Conservation (phyloP, 2,888 invertebrate genomes). For the Nephrotoma guestfalica region DNA sequence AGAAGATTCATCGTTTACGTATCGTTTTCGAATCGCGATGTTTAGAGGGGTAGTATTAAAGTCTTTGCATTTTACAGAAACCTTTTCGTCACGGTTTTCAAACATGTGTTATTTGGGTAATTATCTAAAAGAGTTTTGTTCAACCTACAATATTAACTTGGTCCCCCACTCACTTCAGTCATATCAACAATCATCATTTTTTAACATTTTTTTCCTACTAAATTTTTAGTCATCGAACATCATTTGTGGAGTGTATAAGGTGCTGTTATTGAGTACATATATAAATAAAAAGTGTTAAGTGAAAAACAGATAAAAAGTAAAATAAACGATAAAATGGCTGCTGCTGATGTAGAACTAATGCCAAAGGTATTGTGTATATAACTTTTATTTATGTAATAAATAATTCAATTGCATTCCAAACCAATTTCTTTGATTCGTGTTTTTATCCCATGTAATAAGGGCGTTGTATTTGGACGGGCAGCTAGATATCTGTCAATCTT, state of each 20-base stretch:
- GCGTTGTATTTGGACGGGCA: not conserved
- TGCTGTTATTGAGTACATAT: not conserved
- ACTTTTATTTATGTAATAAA: not conserved
- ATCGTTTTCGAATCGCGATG: too few species aligned
- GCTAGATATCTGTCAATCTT: not conserved
- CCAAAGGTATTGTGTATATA: slow-evolving; percentile 10
- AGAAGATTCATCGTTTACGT: too few species aligned
- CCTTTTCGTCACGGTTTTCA: too few species aligned
- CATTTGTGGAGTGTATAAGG: not conserved
- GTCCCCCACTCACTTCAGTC: not conserved
- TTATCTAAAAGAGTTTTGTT: not conserved
- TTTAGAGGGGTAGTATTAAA: too few species aligned
- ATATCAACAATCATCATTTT: not conserved
- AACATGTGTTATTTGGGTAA: too few species aligned
- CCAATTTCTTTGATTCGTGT: not conserved
- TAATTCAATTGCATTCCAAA: not conserved
- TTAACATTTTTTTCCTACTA: not conserved
- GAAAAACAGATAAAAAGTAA: too few species aligned
- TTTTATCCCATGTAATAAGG: not conserved
- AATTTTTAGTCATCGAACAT: not conserved
- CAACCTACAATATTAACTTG: not conserved
- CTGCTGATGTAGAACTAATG: slow-evolving; percentile 14
- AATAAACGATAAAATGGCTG: slow-evolving; percentile 13
- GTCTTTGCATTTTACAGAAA: too few species aligned
- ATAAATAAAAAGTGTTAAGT: not conserved